A percentile compares a stretch with the other conserved stretches of the same genome.
Evolutionary conservation across 2,888 invertebrate species (phyloP).

Genomic region (Sphaerolaimus hirsutus): DNA sequence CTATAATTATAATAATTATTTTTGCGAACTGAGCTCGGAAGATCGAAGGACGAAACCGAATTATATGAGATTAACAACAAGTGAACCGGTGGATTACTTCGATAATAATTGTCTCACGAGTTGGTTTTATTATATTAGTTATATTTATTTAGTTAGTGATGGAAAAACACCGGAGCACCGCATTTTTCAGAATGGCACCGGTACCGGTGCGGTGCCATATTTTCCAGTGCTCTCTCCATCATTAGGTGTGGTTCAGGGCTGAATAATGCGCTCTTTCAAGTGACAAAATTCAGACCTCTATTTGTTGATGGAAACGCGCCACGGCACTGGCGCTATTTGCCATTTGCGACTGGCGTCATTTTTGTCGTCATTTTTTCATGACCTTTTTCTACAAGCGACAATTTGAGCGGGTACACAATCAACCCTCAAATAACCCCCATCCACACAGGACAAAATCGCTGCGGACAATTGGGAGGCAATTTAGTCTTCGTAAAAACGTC

Average conservation of each 20-base stretch:
- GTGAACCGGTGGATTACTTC: constrained; percentile 31
- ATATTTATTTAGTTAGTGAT: background rate
- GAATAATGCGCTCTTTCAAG: no score
- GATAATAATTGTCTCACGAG: constrained; percentile 35
- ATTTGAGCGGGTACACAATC: no score
- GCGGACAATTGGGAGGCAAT: constrained; percentile 24
- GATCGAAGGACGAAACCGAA: constrained; percentile 32
- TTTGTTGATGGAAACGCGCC: no score
- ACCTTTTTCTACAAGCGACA: no score
- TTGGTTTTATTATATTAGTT: constrained; percentile 11
- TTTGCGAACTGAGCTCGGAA: constrained; percentile 32
- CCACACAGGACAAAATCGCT: constrained; percentile 20
- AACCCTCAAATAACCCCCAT: background rate
- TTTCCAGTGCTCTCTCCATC: no score
- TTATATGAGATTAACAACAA: constrained; percentile 27
- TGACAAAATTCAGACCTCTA: no score
- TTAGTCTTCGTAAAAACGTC: constrained; percentile 24
- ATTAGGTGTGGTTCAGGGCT: no score
- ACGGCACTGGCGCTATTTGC: no score
- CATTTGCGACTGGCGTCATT: no score
- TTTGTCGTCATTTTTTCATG: no score
- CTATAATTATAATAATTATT: constrained; percentile 29
- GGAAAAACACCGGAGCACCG: background rate
- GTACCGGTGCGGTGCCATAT: no score
- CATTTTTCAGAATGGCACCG: no score